Evolutionary conservation across 1,140 invertebrate species (phyloP).

Genomic region (Oryzaephilus surinamensis): DNA sequence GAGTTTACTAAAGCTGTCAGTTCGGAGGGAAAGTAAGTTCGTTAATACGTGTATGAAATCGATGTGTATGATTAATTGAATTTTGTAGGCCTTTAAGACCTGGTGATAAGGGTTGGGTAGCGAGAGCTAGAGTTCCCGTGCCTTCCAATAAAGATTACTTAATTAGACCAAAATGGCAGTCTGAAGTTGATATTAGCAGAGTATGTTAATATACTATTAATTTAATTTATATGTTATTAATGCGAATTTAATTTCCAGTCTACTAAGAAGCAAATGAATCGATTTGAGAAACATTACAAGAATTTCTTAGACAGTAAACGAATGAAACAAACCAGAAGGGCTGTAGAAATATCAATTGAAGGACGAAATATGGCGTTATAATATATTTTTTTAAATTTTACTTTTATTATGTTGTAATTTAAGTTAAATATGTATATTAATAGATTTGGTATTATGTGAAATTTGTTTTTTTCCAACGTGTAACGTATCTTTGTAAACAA

Average conservation of each 20-base stretch:
- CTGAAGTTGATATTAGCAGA: constrained; percentile 72
- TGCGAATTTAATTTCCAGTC: constrained; percentile 39
- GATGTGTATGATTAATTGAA: background rate
- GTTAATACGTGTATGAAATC: background rate
- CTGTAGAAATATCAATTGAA: constrained; percentile 90
- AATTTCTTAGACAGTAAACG: constrained; percentile 80
- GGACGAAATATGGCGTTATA: constrained; percentile 89
- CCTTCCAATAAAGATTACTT: constrained; percentile 97
- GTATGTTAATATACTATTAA: constrained; percentile 39
- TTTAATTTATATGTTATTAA: constrained; percentile 11
- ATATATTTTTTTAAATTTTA: constrained; percentile 9
- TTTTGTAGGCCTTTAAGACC: constrained; percentile 56
- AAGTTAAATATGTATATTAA: background rate
- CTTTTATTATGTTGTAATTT: background rate
- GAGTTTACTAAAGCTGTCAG: constrained; percentile 31
- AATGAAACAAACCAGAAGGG: constrained; percentile 62
- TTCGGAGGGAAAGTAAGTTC: constrained; percentile 33
- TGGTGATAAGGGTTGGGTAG: constrained; percentile 92
- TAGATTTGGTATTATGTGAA: background rate
- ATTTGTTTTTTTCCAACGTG: background rate
- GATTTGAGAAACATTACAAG: constrained; percentile 87
- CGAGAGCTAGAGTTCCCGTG: constrained; percentile 84
- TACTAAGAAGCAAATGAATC: constrained; percentile 69
- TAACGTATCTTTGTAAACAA: background rate
- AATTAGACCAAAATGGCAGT: constrained; percentile 82